A percentile compares a stretch with the other conserved stretches of the same genome.
Evolutionary conservation across 1,140 invertebrate species (phyloP).

Genomic region (Orussus abietinus): DNA sequence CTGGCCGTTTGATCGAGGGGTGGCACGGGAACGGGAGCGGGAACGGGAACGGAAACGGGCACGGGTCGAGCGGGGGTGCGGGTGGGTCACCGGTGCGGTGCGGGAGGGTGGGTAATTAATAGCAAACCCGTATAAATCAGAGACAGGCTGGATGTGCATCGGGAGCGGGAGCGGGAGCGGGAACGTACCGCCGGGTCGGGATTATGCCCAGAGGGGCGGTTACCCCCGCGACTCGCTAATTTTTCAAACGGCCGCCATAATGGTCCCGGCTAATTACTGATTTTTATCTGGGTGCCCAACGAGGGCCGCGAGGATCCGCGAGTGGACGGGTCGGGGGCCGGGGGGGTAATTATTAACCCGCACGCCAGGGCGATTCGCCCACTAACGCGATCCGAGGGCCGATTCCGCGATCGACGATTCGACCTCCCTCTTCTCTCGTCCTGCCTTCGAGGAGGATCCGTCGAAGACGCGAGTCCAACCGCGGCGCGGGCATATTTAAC

Average conservation of each 20-base stretch:
- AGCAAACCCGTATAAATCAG: constrained; percentile 54
- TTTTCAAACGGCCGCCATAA: constrained; percentile 53
- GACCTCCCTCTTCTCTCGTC: no score
- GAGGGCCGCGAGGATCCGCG: constrained; percentile 19
- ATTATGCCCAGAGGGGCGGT: constrained; percentile 48
- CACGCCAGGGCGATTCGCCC: constrained; percentile 31
- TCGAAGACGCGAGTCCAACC: no score
- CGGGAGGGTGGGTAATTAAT: constrained; percentile 47
- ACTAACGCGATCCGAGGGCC: constrained; percentile 29
- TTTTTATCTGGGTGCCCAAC: constrained; percentile 42
- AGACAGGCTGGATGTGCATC: constrained; percentile 45
- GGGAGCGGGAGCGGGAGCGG: constrained; percentile 14
- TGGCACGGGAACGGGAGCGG: constrained; percentile 15
- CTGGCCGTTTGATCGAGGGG: constrained; percentile 15
- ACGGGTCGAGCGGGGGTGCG: constrained; percentile 13
- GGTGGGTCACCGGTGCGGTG: not conserved
- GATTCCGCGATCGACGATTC: no score
- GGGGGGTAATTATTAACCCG: constrained; percentile 31
- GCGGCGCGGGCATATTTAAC: no score
- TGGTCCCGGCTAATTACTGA: constrained; percentile 53
- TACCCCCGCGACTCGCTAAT: constrained; percentile 48
- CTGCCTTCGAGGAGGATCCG: no score
- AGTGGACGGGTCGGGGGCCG: constrained; percentile 8
- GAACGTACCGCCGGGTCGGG: constrained; percentile 29
- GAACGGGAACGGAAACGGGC: constrained; percentile 5